phyloP scores from a whole-genome alignment of 2,797 vertebrate species.

The Leuciscus waleckii region DNA sequence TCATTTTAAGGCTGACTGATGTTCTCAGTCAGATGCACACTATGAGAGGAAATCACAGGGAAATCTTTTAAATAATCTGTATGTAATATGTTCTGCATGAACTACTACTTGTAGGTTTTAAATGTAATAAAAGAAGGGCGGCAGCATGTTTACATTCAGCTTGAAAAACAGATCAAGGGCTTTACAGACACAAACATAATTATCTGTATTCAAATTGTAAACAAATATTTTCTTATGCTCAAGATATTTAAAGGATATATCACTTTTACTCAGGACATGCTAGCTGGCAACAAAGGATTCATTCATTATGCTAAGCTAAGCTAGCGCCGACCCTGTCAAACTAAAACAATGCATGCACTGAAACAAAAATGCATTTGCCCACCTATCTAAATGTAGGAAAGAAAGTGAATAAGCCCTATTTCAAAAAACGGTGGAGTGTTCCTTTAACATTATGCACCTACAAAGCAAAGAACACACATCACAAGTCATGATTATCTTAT shows the following conservation, averaged over 20 bases:
- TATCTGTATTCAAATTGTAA: neutral
- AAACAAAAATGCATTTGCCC: too few species aligned
- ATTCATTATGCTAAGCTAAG: too few species aligned
- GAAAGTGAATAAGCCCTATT: too few species aligned
- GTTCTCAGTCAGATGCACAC: neutral
- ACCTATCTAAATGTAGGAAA: too few species aligned
- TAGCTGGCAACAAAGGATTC: too few species aligned
- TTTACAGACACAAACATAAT: neutral
- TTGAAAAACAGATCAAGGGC: neutral
- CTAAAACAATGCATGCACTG: too few species aligned
- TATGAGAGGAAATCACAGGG: neutral
- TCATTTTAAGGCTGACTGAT: too few species aligned
- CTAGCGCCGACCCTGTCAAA: too few species aligned
- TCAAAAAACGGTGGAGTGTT: too few species aligned
- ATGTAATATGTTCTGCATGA: neutral
- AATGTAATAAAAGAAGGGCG: neutral
- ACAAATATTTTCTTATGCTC: neutral
- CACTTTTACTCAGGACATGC: too few species aligned
- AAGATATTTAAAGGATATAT: too few species aligned
- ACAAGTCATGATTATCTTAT: neutral
- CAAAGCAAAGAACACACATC: neutral
- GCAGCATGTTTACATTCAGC: neutral
- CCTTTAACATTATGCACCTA: neutral
- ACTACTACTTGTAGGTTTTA: neutral
- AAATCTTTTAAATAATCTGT: neutral